These are phyloP conservation scores for Myxocyprinus asiaticus DNA, from an alignment of 2,113 vertebrate species.

Conservation along the genomic window DNA sequence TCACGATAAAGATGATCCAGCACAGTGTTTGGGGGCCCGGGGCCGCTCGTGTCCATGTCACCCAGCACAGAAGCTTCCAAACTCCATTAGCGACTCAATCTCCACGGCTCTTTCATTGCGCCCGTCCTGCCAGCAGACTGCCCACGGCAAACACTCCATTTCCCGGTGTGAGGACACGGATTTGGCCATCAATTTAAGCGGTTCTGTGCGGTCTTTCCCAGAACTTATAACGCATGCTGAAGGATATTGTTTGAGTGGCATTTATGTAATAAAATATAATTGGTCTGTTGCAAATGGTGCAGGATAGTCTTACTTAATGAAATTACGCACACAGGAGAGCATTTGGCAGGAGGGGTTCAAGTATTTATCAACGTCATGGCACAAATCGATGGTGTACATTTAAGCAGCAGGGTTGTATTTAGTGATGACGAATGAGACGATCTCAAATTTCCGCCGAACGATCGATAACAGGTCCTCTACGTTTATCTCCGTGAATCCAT, in stretches of 20 bases:
- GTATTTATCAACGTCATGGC: constrained; percentile 12
- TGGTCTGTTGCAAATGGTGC: constrained; percentile 6
- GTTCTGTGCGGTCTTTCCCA: constrained; percentile 4
- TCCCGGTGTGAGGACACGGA: constrained; percentile 64
- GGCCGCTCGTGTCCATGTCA: constrained; percentile 31
- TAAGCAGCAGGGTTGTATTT: constrained; percentile 6
- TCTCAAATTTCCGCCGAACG: constrained; percentile 5
- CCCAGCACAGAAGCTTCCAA: constrained; percentile 69
- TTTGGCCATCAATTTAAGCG: constrained; percentile 20
- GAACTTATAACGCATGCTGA: not conserved
- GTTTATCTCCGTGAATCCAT: constrained; percentile 12
- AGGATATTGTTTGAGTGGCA: constrained; percentile 14
- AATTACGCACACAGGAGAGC: not conserved
- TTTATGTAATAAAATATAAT: constrained; percentile 8
- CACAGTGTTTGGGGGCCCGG: not conserved
- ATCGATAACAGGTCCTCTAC: constrained; percentile 15
- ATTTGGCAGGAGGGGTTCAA: not conserved
- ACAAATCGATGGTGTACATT: constrained; percentile 29
- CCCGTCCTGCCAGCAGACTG: constrained; percentile 67
- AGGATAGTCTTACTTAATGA: constrained; percentile 25
- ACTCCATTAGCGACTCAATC: constrained; percentile 73
- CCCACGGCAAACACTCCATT: constrained; percentile 71
- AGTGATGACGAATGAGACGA: constrained; percentile 12
- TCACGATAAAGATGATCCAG: not conserved
- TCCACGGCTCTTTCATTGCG: constrained; percentile 70